Evolutionary conservation across 1,140 invertebrate genomes (phyloP).

Genomic region (Spodoptera frugiperda): DNA sequence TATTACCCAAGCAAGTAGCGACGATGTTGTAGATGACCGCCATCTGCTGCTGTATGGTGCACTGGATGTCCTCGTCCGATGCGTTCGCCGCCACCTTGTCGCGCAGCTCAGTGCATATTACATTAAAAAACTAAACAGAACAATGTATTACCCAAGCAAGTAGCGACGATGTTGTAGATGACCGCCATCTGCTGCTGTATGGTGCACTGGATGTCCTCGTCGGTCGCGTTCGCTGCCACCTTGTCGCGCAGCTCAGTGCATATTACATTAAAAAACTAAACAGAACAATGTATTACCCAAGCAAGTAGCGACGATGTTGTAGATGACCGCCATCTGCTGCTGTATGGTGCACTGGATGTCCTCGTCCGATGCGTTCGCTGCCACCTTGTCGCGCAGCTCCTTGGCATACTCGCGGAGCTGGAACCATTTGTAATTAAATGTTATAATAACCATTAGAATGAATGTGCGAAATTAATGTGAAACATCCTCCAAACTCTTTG

Average conservation of each 20-base stretch:
- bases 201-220: constrained; percentile 85
- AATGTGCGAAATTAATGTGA: no score
- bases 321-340: constrained; percentile 92
- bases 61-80: constrained; percentile 86
- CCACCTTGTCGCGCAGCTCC: constrained; percentile 89
- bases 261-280: no score
- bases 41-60: constrained; percentile 90
- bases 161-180: constrained; percentile 94
- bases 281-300: no score
- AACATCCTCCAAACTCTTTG: no score
- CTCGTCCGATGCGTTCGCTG: constrained; percentile 85
- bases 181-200: constrained; percentile 90
- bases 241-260: constrained; percentile 89
- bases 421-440: no score
- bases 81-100: constrained; percentile 87
- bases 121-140: no score
- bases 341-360: constrained; percentile 87
- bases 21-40: constrained; percentile 93
- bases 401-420: constrained; percentile 95
- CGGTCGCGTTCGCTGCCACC: constrained; percentile 86
- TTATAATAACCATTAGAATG: no score
- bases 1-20: constrained; percentile 90
- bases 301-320: constrained; percentile 93
- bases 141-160: constrained; percentile 90
- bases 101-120: constrained; percentile 89